A percentile compares a stretch with the other conserved stretches of the same genome.
These are phyloP conservation scores for Operophtera brumata DNA, from an alignment of 2,888 invertebrate species.

Conservation along the genomic window DNA sequence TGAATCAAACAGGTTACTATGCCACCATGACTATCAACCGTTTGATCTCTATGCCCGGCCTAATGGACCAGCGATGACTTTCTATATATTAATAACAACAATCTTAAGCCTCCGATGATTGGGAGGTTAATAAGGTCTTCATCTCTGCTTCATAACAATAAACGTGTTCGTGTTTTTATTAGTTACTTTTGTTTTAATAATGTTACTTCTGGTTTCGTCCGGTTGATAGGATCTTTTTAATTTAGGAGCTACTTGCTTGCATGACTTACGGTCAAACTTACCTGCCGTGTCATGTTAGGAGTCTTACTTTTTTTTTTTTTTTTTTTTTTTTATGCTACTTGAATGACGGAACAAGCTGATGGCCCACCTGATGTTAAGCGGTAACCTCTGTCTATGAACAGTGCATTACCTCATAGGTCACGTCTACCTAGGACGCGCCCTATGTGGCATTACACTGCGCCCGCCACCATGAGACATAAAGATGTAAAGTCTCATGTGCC, in stretches of 20 bases:
- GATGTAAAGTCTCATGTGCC: too few relatives aligned
- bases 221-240: slow-evolving; percentile 38
- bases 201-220: slow-evolving; percentile 51
- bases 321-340: too few relatives aligned
- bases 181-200: slow-evolving; percentile 45
- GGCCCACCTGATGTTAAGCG: too few relatives aligned
- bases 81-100: slow-evolving; percentile 80
- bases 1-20: slow-evolving; percentile 7
- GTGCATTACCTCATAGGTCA: too few relatives aligned
- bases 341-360: too few relatives aligned
- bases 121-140: slow-evolving; percentile 74
- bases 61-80: slow-evolving; percentile 78
- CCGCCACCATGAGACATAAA: too few relatives aligned
- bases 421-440: too few relatives aligned
- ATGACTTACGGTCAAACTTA: slow-evolving; percentile 2
- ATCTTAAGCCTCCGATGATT: slow-evolving; percentile 64
- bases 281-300: background rate
- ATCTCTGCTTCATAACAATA: slow-evolving; percentile 56
- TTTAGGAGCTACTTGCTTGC: slow-evolving; percentile 17
- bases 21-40: slow-evolving; percentile 51
- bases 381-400: too few relatives aligned
- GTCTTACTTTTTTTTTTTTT: too few relatives aligned
- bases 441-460: too few relatives aligned
- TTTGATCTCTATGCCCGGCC: slow-evolving; percentile 73
- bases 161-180: slow-evolving; percentile 56